Evolutionary conservation across 1,140 invertebrate genomes (phyloP).

Genomic region (Apolygus lucorum): DNA sequence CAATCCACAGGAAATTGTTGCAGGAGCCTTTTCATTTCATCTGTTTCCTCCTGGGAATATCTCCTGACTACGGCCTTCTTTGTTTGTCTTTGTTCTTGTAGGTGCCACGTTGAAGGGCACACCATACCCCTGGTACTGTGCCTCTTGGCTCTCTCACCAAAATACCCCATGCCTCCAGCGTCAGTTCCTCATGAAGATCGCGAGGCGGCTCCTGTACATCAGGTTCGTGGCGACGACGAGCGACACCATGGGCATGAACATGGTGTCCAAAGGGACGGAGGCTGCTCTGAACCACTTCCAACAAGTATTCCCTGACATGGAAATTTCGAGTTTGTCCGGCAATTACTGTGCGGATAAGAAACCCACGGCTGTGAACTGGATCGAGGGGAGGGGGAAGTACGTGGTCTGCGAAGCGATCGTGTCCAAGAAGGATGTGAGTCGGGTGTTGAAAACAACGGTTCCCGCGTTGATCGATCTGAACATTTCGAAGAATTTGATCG

Average conservation of each 20-base stretch:
- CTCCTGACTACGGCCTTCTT: too few species aligned
- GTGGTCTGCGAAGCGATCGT: conserved; percentile 91
- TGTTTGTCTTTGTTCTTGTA: too few species aligned
- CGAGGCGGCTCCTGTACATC: conserved; percentile 80
- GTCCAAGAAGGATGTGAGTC: conserved; percentile 58
- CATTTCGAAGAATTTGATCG: conserved; percentile 89
- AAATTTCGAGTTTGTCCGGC: conserved; percentile 87
- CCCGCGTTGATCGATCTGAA: conserved; percentile 81
- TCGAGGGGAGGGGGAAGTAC: conserved; percentile 93
- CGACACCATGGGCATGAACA: conserved; percentile 99
- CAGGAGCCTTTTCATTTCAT: too few species aligned
- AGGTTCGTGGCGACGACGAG: conserved; percentile 92
- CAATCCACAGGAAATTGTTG: too few species aligned
- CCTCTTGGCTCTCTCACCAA: too few species aligned
- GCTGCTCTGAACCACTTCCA: conserved; percentile 66
- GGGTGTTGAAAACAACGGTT: conserved; percentile 80
- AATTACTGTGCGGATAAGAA: conserved; percentile 99
- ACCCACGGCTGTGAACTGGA: conserved; percentile 94
- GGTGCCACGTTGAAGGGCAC: too few species aligned
- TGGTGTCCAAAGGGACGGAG: conserved; percentile 96
- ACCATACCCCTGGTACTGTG: too few species aligned
- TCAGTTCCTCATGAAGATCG: conserved; percentile 73
- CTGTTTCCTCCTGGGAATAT: too few species aligned
- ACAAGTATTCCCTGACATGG: conserved; percentile 75
- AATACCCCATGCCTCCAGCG: too few species aligned